Evolutionary conservation across 2,797 vertebrate genomes (phyloP), one percentile per base, ranked within the genome.

Genomic region (Ambastaia sidthimunki): DNA sequence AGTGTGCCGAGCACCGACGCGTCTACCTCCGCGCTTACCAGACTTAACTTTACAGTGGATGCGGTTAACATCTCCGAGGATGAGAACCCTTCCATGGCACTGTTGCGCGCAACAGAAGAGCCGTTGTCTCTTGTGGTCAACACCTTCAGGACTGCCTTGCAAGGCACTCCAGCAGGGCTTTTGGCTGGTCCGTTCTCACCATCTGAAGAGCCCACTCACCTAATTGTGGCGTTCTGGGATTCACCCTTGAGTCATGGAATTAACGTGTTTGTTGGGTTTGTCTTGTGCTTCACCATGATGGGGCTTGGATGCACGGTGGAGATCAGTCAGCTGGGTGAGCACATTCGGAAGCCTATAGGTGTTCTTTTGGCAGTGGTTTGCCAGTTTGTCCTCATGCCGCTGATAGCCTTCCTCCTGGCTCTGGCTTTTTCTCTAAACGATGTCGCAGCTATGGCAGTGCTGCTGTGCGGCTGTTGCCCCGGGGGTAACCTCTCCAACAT

Each of bases 221-320:
- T 91, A 80, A 73, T 91, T 70, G 91, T 91, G 34, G 92, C 89
- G 41, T 93, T 93, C 86, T 92, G 94, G 94, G 94, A 95, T 81
- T 95, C 93, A 47, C 94, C 94, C 6, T 91, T 98, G 83, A 97
- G 90, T 89, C 96, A 95, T 82, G 93, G 95, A 2, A 93, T 99
- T 91, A 98, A 96, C 85, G 96, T 97, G 28, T 89, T 98, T 55
- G 97, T 97, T 90, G 98, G 94, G 55, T 92, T 97, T 63, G 94
- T 96, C 18, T 93, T 99, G 66, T 96, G 96, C 90, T 93, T 97
- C 89, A 95, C 97, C 71, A 98, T 99, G 98, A 91, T 98, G 89
- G 98, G 98, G 21, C 88, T 99, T 85, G 97, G 98, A 85, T 99
- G 98, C 92, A 96, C 97, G 15, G 97, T 99, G 93, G 96, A 99